Conservation (phyloP, 2,888 invertebrate species). For the Dryococelus australis region DNA sequence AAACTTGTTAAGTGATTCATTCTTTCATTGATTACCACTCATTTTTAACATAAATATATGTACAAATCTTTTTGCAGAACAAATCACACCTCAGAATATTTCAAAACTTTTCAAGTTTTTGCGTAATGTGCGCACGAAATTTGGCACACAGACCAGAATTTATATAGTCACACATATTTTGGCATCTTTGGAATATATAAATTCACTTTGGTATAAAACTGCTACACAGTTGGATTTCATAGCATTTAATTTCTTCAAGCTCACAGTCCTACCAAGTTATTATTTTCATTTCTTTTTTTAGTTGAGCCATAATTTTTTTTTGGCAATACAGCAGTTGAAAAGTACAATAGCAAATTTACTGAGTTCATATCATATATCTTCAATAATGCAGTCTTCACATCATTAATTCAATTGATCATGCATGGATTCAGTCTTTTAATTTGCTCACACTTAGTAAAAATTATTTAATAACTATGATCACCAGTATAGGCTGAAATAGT, state of each 20-base stretch:
- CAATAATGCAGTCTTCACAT: not conserved
- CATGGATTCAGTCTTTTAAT: not conserved
- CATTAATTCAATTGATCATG: not conserved
- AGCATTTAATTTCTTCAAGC: conserved; percentile 17
- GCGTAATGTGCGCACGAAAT: conserved; percentile 32
- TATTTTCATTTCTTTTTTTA: not conserved
- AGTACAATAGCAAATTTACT: not conserved
- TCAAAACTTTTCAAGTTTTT: conserved; percentile 25
- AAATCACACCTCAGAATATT: conserved; percentile 31
- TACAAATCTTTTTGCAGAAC: conserved; percentile 33
- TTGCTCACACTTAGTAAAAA: not conserved
- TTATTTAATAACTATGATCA: not conserved
- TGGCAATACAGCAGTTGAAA: not conserved
- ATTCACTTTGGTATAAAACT: conserved; percentile 32
- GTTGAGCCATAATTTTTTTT: not conserved
- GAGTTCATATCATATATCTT: not conserved
- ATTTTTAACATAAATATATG: conserved; percentile 37
- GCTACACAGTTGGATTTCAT: conserved; percentile 11
- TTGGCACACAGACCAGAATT: conserved; percentile 39
- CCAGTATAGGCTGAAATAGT: not conserved
- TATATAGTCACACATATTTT: conserved; percentile 33
- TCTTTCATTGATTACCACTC: not conserved
- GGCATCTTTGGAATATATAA: conserved; percentile 35
- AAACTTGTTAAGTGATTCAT: not conserved
- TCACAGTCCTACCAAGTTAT: not conserved